Base-by-base conservation (phyloP, 2,113 vertebrate genomes). In the Columba janthina region DNA sequence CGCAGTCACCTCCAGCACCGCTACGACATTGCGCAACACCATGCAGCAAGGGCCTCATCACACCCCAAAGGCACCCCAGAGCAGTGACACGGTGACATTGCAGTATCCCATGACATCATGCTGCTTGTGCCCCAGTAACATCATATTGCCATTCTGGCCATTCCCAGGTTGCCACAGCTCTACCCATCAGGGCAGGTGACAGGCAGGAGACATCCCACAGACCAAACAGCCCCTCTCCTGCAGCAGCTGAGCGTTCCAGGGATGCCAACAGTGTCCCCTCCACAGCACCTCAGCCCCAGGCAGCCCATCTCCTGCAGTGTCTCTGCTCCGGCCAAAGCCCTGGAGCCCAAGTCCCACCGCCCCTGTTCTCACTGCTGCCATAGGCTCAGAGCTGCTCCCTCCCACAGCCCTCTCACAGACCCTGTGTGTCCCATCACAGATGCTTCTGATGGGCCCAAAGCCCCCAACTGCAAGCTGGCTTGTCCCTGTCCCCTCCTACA, bases 251-350 rank as follows among this genome's bases (percentile, higher is more conserved):
- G 48, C 36, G 46, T 17, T 25, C 12, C 9, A 17, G 11, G 50
- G 40, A 12, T 51, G 25, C 14, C 56, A 76, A 44, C 31, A 77
- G 38, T 26, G 20, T 4, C 8, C 17, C 11, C 19, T 76, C 36
- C 57, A 48, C 13, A 11, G 46, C 42, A 34, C 31, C 61, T 46
- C 42, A 36, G 5, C 53, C 44, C 54, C 36, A 54, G 22, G 19
- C 21, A 53, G 74, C 28, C 28, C 44, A 82, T 78, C 31, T 4
- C 66, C 95, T 93, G 93, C 96, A 95, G 65, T 42, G 51, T 16
- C 19, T 77, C 46, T 82, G 44, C 78, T 94, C 85, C 1, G 3
- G 53, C 40, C 75, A 65, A 69, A 92, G 79, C 69, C 61, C 1
- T 0, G 1, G 40, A 77, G 64, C 46, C 32, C 13, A 0, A 0